phyloP scores from a whole-genome alignment of 2,888 invertebrate genomes.

The Prosopocoilus inquinatus region DNA sequence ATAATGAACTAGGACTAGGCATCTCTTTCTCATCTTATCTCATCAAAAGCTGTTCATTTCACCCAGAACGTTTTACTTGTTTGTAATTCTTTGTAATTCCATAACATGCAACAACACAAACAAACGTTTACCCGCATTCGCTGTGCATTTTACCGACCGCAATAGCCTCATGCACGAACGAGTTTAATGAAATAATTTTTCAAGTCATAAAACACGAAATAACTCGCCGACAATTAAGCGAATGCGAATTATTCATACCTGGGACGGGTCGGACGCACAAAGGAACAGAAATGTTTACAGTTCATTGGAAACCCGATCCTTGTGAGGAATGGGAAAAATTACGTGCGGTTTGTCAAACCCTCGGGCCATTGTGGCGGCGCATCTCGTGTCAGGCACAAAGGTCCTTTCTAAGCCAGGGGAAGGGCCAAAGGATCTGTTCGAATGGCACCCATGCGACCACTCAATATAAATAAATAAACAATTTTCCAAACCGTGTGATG shows the following conservation, averaged over 20 bases:
- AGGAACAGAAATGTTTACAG: constrained; percentile 34
- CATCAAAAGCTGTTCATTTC: too few relatives aligned
- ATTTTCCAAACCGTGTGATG: too few relatives aligned
- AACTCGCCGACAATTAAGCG: background rate
- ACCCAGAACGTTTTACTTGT: too few relatives aligned
- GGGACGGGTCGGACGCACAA: background rate
- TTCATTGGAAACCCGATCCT: constrained; percentile 34
- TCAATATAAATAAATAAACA: too few relatives aligned
- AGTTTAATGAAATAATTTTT: constrained; percentile 6
- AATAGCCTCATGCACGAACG: background rate
- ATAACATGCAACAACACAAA: too few relatives aligned
- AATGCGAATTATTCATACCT: background rate
- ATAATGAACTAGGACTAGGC: too few relatives aligned
- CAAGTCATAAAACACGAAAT: background rate
- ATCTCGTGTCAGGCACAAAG: background rate
- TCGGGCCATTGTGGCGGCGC: constrained; percentile 31
- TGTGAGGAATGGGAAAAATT: constrained; percentile 32
- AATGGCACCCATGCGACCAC: too few relatives aligned
- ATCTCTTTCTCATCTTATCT: too few relatives aligned
- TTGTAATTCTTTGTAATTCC: too few relatives aligned
- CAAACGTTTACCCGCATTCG: too few relatives aligned
- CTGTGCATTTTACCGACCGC: background rate
- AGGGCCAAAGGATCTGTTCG: too few relatives aligned
- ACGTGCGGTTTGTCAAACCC: constrained; percentile 42
- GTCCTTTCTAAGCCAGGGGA: background rate